These are phyloP conservation scores for Athalia cordata DNA, from an alignment of 2,888 invertebrate species.

Conservation along the genomic window DNA sequence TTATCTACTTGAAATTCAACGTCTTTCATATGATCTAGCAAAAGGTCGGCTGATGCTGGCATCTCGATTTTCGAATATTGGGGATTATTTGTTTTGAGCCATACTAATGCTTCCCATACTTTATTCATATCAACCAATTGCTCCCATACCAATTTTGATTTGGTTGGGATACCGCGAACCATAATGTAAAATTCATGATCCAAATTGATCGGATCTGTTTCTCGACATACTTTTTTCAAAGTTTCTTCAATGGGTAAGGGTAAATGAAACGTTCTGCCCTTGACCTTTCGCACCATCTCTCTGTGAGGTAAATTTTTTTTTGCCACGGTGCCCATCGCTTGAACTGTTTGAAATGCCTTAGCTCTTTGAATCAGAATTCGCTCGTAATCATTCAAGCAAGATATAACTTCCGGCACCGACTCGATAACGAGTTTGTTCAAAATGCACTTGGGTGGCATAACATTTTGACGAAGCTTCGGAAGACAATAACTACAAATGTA, in stretches of 20 bases:
- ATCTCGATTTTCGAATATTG: slow-evolving; percentile 52
- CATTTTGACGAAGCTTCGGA: slow-evolving; percentile 51
- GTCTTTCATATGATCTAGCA: slow-evolving; percentile 34
- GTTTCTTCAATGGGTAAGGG: slow-evolving; percentile 62
- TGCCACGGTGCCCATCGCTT: slow-evolving; percentile 60
- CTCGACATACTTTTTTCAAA: slow-evolving; percentile 60
- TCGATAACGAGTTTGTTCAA: slow-evolving; percentile 55
- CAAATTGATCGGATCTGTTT: slow-evolving; percentile 57
- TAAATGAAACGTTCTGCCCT: slow-evolving; percentile 54
- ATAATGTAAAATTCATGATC: slow-evolving; percentile 62
- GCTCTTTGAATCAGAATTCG: slow-evolving; percentile 61
- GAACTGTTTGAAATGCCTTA: slow-evolving; percentile 65
- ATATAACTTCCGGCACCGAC: slow-evolving; percentile 51
- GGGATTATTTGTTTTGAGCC: slow-evolving; percentile 38
- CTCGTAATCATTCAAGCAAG: slow-evolving; percentile 56
- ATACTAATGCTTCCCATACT: not conserved
- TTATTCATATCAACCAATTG: slow-evolving; percentile 59
- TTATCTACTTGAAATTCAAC: not conserved
- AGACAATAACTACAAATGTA: slow-evolving; percentile 48
- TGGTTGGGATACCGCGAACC: slow-evolving; percentile 61
- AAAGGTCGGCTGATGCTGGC: slow-evolving; percentile 49
- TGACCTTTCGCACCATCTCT: slow-evolving; percentile 48
- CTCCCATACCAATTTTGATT: slow-evolving; percentile 53
- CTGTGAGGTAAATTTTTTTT: slow-evolving; percentile 58
- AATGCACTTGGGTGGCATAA: slow-evolving; percentile 57